Evolutionary conservation across 2,113 vertebrate genomes (phyloP), one percentile per base, ranked within the genome.

Genomic region (Aramus guarauna): DNA sequence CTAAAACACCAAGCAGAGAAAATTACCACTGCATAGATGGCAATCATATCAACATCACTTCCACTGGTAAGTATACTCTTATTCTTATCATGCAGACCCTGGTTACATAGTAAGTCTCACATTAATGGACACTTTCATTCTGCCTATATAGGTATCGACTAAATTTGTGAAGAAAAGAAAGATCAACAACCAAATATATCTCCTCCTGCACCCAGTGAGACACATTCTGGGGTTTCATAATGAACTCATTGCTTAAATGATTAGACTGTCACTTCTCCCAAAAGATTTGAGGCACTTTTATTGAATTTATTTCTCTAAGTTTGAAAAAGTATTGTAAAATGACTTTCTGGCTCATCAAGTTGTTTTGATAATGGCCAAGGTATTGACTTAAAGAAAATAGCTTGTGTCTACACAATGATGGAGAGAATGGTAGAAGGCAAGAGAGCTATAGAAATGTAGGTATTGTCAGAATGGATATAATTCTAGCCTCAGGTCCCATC

Each of bases 331-430:
- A 85, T 41, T 89, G 53, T 76, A 94, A 93, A 94, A 94, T 83
- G 1, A 75, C 94, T 91, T 92, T 95, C 68, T 15, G 3, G 64
- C 69, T 95, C 92, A 96, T 96, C 90, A 94, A 48, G 83, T 53
- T 87, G 75, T 88, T 96, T 90, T 86, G 94, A 94, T 90, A 96
- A 93, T 3, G 9, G 64, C 66, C 24, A 87, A 75, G 52, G 37
- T 95, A 96, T 95, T 95, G 96, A 94, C 73, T n/a, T 84, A 60
- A 81, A 92, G 92, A 90, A 94, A 96, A 97, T 23, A 92, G 83
- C 60, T 84, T 75, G 30, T 76, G 86, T 64, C 66, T 91, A 76
- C 7, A 2, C 60, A 82, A 4, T 75, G 91, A 93, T 43, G 36
- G 62, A 94, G 76, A 63, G 85, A 85, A 94, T 5, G 15, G 76